Conservation (phyloP, 2,888 invertebrate species). For the Epiblema foenella region DNA sequence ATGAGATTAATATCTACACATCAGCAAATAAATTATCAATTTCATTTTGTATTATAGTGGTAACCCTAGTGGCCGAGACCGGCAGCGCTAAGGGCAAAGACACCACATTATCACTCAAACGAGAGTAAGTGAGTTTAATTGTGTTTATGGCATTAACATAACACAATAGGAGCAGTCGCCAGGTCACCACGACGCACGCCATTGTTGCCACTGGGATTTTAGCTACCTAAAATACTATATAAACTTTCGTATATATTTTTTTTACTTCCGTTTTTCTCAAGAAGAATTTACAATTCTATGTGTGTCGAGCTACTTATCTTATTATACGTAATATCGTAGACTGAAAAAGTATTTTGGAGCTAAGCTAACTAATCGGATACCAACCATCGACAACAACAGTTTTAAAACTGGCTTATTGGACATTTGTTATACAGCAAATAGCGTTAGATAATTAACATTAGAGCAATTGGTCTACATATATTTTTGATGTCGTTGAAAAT, state of each 20-base stretch:
- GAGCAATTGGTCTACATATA: background rate
- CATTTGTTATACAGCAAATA: no score
- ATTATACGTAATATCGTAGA: no score
- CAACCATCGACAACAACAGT: no score
- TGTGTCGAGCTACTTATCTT: background rate
- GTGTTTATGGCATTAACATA: slow-evolving; percentile 77
- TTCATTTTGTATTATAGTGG: background rate
- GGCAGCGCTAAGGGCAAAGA: slow-evolving; percentile 71
- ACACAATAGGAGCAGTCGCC: slow-evolving; percentile 64
- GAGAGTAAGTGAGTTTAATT: slow-evolving; percentile 83
- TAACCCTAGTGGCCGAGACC: slow-evolving; percentile 37
- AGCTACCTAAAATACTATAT: background rate
- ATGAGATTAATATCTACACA: background rate
- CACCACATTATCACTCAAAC: slow-evolving; percentile 76
- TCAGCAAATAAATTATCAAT: background rate
- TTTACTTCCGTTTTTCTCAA: background rate
- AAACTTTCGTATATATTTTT: background rate
- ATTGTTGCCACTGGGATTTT: slow-evolving; percentile 50
- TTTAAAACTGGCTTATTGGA: no score
- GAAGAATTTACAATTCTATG: background rate
- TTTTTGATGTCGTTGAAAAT: background rate
- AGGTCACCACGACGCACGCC: slow-evolving; percentile 48
- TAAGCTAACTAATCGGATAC: no score
- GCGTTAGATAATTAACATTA: no score
- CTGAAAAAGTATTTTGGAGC: no score